phyloP scores from a whole-genome alignment of 2,888 invertebrate genomes.

The Strigamia crassipes region DNA sequence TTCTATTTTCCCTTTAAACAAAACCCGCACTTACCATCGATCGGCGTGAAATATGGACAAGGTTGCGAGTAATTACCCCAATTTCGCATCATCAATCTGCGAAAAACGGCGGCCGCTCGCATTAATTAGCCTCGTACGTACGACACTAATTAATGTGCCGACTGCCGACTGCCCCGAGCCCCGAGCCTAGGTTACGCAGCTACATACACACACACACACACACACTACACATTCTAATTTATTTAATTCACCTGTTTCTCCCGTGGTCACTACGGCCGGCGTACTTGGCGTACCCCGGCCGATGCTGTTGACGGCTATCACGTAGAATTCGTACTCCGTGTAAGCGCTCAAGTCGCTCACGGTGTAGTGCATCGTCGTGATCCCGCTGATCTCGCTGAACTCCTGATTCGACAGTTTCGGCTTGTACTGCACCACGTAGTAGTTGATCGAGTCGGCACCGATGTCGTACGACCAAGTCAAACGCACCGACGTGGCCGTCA shows the following conservation, averaged over 20 bases:
- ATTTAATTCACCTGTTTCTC: conserved; percentile 80
- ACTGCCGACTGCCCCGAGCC: too few relatives aligned
- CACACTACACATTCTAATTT: not conserved
- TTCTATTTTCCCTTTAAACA: too few relatives aligned
- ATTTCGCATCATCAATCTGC: not conserved
- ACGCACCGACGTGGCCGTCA: conserved; percentile 89
- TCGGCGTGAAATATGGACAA: too few relatives aligned
- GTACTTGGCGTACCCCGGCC: conserved; percentile 88
- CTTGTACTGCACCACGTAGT: conserved; percentile 96
- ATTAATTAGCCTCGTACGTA: not conserved
- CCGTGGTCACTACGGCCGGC: conserved; percentile 89
- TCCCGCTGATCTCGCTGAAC: conserved; percentile 89
- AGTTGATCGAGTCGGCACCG: conserved; percentile 73
- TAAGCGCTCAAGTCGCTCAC: conserved; percentile 80
- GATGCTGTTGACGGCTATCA: conserved; percentile 91
- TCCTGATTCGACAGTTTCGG: conserved; percentile 84
- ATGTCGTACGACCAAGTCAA: conserved; percentile 91
- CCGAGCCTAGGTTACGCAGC: too few relatives aligned
- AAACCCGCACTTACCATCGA: too few relatives aligned
- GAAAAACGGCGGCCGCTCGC: not conserved
- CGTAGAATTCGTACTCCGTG: conserved; percentile 95
- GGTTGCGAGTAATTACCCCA: not conserved
- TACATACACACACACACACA: too few relatives aligned
- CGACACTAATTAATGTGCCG: not conserved
- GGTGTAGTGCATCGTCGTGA: conserved; percentile 89